Percentiles rank a stretch among this genome's conserved stretches.
phyloP scores from a whole-genome alignment of 2,888 invertebrate genomes.

The Helobdella robusta region DNA sequence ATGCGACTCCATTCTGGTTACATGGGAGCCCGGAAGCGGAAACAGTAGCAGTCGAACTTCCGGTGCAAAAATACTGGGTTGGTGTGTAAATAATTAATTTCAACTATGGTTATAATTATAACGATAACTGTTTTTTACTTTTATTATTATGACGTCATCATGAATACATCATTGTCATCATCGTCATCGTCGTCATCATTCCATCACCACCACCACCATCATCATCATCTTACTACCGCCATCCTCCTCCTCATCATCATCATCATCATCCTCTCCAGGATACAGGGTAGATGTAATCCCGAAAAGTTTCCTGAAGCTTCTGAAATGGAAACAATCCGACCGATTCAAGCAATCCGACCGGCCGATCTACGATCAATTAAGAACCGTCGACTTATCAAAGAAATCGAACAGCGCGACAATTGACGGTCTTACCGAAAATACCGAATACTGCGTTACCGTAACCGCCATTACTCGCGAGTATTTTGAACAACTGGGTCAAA shows the following conservation, averaged over 20 bases:
- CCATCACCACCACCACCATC: no score
- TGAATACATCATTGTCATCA: no score
- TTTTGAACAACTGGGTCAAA: conserved; percentile 39
- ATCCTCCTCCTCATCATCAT: no score
- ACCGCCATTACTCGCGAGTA: conserved; percentile 49
- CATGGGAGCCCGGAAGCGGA: conserved; percentile 44
- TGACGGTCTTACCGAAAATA: conserved; percentile 44
- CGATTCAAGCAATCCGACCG: no score
- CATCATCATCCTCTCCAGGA: no score
- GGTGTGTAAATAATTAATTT: not conserved
- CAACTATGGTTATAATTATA: not conserved
- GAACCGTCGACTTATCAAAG: conserved; percentile 41
- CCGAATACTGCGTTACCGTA: conserved; percentile 46
- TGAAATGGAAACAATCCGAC: no score
- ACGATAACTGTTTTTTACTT: no score
- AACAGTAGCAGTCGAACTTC: not conserved
- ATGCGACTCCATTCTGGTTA: conserved; percentile 44
- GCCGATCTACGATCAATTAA: no score
- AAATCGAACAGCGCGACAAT: conserved; percentile 42
- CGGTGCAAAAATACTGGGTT: not conserved
- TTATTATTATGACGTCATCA: no score
- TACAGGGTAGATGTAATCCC: conserved; percentile 47
- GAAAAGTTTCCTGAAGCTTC: conserved; percentile 33
- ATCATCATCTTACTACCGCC: no score
- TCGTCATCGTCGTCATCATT: no score